Evolutionary conservation across 2,797 vertebrate genomes (phyloP), one percentile per base, ranked within the genome.

Genomic region (Acomys russatus): DNA sequence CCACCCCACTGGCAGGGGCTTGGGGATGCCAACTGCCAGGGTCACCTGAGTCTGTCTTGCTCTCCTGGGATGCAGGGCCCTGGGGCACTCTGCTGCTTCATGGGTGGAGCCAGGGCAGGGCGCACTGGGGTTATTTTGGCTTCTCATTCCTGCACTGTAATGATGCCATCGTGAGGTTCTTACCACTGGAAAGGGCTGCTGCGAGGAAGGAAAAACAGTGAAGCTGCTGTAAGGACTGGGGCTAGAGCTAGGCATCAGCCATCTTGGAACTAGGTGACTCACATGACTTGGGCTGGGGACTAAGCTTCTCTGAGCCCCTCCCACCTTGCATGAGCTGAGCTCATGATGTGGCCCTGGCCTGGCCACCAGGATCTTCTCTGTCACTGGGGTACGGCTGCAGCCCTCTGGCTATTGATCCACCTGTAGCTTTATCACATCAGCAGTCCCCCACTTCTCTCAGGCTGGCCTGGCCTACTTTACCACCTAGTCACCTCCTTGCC

Each of bases 111-210:
- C 23, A 85, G 76, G 85, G 79, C 83, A 83, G 91, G 96, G 73
- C n/a, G 3, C 94, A 66, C 61, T 87, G 91, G 97, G 96, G 82
- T 96, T 96, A 94, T 96, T 96, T 95, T 93, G 97, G 83, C 86
- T 89, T 86, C 92, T 97, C 70, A 12, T 90, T 76, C 71, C 91
- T 96, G 56, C 66, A 90, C 93, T 84, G 94, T 89, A 85, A 68
- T 66, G 95, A 96, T 86, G 88, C 87, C 35, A 17, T 49, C 1
- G 3, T 0, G 3, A 18, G 78, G 91, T 44, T 64, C 49, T 77
- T 68, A 30, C 35, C 54, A 1, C 6, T 4, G 84, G 76, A 7
- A n/a, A 80, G 74, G 73, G 23, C 11, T 38, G 73, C 96, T 17
- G 64, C 49, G 68, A 87, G 66, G 66, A 79, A 38, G 77, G 92